phyloP scores from a whole-genome alignment of 2,888 invertebrate species.

The Drosophila sordidula region DNA sequence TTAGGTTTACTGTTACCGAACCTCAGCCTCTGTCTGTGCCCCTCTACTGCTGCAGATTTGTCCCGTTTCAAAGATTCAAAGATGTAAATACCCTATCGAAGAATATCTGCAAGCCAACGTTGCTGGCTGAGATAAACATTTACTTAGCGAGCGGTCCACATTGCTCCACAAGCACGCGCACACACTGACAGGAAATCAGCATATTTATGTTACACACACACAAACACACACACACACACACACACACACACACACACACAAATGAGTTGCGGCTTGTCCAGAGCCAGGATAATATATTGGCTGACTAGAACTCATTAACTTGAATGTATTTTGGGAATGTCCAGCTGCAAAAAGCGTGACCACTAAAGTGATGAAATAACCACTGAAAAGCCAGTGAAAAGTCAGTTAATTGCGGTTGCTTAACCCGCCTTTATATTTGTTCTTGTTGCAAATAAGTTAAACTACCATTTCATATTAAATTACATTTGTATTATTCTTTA shows the following conservation, averaged over 20 bases:
- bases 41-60: no score
- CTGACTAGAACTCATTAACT: conserved; percentile 4
- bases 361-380: background rate
- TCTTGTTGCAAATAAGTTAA: no score
- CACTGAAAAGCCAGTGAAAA: background rate
- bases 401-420: no score
- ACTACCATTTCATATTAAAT: no score
- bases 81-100: background rate
- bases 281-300: conserved; percentile 23
- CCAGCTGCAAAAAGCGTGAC: conserved; percentile 1
- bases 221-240: conserved; percentile 5
- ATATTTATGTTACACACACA: conserved; percentile 13
- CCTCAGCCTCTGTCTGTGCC: no score
- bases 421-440: no score
- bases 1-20: no score
- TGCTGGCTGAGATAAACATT: conserved; percentile 13
- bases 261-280: conserved; percentile 30
- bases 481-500: no score
- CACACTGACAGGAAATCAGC: conserved; percentile 3
- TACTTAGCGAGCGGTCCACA: conserved; percentile 20
- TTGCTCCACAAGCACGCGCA: conserved; percentile 29
- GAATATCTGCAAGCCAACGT: background rate
- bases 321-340: background rate
- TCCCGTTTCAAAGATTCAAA: no score
- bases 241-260: conserved; percentile 7